Base-by-base conservation (phyloP, 2,113 vertebrate genomes). In the Oncorhynchus kisutch region DNA sequence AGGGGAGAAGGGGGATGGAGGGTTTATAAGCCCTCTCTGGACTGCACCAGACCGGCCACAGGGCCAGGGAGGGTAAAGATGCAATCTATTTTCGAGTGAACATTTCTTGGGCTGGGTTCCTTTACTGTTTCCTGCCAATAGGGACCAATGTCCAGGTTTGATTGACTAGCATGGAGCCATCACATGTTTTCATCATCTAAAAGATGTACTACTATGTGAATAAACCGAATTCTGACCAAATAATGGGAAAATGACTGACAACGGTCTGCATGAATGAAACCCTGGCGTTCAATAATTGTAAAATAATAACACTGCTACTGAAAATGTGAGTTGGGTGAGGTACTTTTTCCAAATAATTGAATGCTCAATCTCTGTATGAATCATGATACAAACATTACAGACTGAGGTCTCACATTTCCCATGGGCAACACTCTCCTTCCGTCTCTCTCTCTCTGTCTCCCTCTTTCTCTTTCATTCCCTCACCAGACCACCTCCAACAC, bases 321-420 rank as follows among this genome's bases (percentile, higher is more conserved):
- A n/a, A 68, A 34, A 39, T 11, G 16, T 54, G 51, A 54, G 16
- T n/a, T n/a, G 31, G 4, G 18, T 20, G 11, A 48, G 60, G 78
- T 68, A 29, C n/a, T 76, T 75, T 76, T 77, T 27, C 77, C 80
- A 81, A 80, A 82, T 84, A 75, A 45, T 84, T 90, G 81, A 81
- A 90, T 86, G 85, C 88, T 87, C 89, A 87, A 83, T 83, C 88
- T 88, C 88, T 80, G 86, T 86, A 29, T 88, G 86, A 89, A 85
- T 87, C 78, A 84, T 78, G 84, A 88, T 88, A 88, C 77, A 75
- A 88, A 86, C 78, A 72, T 86, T 87, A 83, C 88, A 86, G 89
- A 87, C 85, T 85, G 79, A 82, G 84, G 81, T 91, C 89, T 91
- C 85, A 75, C 71, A 83, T 83, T 89, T 90, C 91, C 89, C 89